Base-by-base conservation (phyloP, 2,113 vertebrate species). In the Oncorhynchus gorbuscha region DNA sequence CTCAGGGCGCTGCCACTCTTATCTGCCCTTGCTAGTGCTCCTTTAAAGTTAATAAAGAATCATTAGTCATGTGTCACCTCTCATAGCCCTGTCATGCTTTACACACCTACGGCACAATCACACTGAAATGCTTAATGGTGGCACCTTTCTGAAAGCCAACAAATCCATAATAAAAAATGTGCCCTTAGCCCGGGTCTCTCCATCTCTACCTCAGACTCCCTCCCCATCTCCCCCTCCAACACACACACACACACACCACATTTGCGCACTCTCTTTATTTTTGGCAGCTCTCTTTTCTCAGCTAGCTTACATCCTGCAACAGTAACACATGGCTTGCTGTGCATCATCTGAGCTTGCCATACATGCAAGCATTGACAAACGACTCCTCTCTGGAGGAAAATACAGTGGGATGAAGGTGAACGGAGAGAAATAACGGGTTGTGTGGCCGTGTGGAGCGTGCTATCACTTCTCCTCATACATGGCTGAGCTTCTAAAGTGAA, bases 311-410 rank as follows among this genome's bases (percentile, higher is more conserved):
- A 61, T 59, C 39, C 76, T 80, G 77, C 73, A 70, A 22, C 51
- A 76, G 71, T 79, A 83, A 72, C 83, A 84, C 75, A 65, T 71
- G 71, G 81, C 84, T 79, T 82, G 86, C 72, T 76, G 77, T 75
- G 82, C 75, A 80, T 81, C 78, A 82, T 71, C 82, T 83, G 66
- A 48, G 78, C 67, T 73, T 85, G 83, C 78, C 84, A 84, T 82
- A 77, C 73, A 65, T 84, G 84, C 77, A 81, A 86, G 76, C 83
- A 30, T 59, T 89, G 88, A 93, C 79, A 86, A 92, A 92, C 87
- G 87, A 87, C 86, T 91, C 85, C 76, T 82, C 85, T 89, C 73
- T 79, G 74, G 87, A 81, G 28, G 68, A 86, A 85, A 88, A 85
- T 68, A 76, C 77, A 62, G 73, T 76, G 69, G 75, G 79, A 73